Percentiles rank a stretch among this genome's conserved stretches.
Conservation (phyloP, 2,888 invertebrate species). For the Gymnosoma rotundatum region DNA sequence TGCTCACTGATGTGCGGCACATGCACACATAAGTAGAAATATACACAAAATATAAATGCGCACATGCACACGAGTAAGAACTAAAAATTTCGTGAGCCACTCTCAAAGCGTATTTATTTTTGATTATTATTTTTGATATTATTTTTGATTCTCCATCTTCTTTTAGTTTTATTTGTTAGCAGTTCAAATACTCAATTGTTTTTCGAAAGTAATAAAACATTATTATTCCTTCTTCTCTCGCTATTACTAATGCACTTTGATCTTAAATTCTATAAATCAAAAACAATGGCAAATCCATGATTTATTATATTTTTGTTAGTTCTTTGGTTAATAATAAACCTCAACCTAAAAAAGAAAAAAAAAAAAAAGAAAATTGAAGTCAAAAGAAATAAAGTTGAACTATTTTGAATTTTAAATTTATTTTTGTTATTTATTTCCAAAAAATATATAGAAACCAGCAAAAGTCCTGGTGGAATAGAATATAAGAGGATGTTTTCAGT, state of each 20-base stretch:
- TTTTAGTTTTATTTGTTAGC: background rate
- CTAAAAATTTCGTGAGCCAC: no score
- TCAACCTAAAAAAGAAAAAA: slow-evolving; percentile 15
- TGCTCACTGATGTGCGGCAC: no score
- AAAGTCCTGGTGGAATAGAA: background rate
- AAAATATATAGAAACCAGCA: background rate
- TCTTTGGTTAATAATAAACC: slow-evolving; percentile 21
- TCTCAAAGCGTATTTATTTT: no score
- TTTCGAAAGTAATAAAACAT: slow-evolving; percentile 16
- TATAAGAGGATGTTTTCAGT: no score
- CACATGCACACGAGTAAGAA: no score
- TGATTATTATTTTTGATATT: no score
- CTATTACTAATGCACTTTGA: slow-evolving; percentile 19
- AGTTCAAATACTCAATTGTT: background rate
- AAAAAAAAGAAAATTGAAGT: background rate
- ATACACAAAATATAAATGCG: no score
- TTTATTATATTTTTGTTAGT: slow-evolving; percentile 38
- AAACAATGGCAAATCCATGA: slow-evolving; percentile 44
- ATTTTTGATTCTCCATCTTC: background rate
- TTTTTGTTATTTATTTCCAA: background rate
- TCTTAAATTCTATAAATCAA: slow-evolving; percentile 57
- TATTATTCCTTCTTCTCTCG: background rate
- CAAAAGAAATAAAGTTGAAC: background rate
- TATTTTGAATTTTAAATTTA: slow-evolving; percentile 37
- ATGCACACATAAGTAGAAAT: no score